Percentiles rank a stretch among this genome's conserved stretches.
Conservation (phyloP, 2,113 vertebrate species). For the Synchiropus splendidus region DNA sequence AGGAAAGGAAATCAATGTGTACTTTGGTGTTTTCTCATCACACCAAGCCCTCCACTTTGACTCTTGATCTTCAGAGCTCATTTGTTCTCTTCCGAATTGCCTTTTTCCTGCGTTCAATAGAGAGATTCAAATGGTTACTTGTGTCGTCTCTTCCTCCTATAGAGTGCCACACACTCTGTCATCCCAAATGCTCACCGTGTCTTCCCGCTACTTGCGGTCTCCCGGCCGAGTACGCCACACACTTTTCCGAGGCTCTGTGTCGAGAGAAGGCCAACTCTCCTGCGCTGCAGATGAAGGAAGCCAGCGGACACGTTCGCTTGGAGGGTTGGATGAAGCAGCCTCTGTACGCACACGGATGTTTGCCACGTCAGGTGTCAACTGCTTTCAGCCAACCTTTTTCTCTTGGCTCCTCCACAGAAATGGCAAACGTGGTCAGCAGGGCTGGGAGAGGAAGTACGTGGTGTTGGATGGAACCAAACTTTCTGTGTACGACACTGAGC, state of each 20-base stretch:
- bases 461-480: conserved; percentile 94
- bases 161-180: conserved; percentile 95
- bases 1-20: no score
- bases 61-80: no score
- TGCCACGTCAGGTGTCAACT: neutral
- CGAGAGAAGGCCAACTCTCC: conserved; percentile 93
- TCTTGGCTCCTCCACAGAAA: conserved; percentile 69
- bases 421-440: conserved; percentile 89
- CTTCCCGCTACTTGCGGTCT: conserved; percentile 93
- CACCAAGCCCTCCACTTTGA: no score
- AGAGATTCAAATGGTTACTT: no score
- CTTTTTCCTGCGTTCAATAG: neutral
- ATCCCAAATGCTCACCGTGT: conserved; percentile 96
- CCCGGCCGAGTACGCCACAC: conserved; percentile 84
- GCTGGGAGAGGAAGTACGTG: conserved; percentile 96
- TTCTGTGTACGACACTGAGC: conserved; percentile 85
- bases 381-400: neutral
- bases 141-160: neutral
- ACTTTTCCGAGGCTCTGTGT: conserved; percentile 92
- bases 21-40: no score
- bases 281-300: conserved; percentile 85
- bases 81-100: no score
- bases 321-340: conserved; percentile 99
- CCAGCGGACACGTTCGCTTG: conserved; percentile 78
- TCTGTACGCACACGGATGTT: conserved; percentile 62